A percentile compares a stretch with the other conserved stretches of the same genome.
Conservation (phyloP, 2,888 invertebrate genomes). For the Campaea margaritaria region DNA sequence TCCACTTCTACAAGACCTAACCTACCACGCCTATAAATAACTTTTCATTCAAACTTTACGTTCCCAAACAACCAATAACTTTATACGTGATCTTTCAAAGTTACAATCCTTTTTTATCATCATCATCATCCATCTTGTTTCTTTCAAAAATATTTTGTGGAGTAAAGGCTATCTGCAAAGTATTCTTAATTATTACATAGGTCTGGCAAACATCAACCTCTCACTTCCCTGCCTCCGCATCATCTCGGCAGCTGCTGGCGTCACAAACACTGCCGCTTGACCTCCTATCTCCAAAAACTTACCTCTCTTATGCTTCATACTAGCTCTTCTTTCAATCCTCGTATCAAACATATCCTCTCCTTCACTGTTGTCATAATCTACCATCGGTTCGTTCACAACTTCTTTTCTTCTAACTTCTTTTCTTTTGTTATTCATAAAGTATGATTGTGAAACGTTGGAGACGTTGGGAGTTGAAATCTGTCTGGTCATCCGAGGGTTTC, state of each 20-base stretch:
- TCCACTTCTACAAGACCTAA: neutral
- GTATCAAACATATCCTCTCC: conserved; percentile 78
- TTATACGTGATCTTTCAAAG: neutral
- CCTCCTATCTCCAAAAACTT: conserved; percentile 75
- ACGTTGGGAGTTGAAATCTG: conserved; percentile 76
- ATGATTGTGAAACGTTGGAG: conserved; percentile 63
- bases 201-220: conserved; percentile 75
- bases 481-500: conserved; percentile 60
- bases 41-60: conserved; percentile 19
- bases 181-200: conserved; percentile 50
- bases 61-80: conserved; percentile 1
- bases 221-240: conserved; percentile 79
- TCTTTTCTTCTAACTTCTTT: conserved; percentile 70
- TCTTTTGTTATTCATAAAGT: conserved; percentile 68
- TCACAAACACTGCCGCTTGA: conserved; percentile 74
- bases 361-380: conserved; percentile 82
- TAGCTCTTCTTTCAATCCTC: conserved; percentile 66
- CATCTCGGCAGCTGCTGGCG: conserved; percentile 76
- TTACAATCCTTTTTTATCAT: neutral
- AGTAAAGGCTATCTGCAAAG: neutral
- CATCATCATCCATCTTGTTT: neutral
- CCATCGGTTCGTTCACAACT: conserved; percentile 71
- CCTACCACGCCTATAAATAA: conserved; percentile 30
- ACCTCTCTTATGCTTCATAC: conserved; percentile 64
- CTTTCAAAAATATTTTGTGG: neutral